phyloP scores from a whole-genome alignment of 2,797 vertebrate species.

The Ctenopoma multispine region DNA sequence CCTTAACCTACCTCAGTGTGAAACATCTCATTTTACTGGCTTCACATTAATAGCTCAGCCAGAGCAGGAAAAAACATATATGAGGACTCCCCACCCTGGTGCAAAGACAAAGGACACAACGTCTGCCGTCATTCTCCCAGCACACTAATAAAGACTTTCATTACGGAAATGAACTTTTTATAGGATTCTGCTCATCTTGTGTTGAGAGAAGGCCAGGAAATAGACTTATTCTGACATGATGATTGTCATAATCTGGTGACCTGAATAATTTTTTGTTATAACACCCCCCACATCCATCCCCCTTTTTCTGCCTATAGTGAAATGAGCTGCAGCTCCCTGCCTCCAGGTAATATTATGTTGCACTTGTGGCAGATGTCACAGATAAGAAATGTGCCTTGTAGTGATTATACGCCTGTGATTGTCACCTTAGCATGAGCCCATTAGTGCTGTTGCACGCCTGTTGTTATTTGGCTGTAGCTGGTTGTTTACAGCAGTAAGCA shows the following conservation, averaged over 20 bases:
- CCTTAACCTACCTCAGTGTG: conserved; percentile 9
- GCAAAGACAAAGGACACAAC: conserved; percentile 38
- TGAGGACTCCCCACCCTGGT: conserved; percentile 25
- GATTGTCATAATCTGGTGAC: conserved; percentile 20
- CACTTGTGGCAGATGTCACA: conserved; percentile 31
- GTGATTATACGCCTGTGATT: conserved; percentile 11
- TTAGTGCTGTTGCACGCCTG: conserved; percentile 32
- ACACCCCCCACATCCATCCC: background rate
- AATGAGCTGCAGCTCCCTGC: background rate
- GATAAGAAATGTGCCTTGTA: conserved; percentile 26
- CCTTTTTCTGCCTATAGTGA: background rate
- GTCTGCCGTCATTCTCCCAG: conserved; percentile 35
- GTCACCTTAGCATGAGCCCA: conserved; percentile 32
- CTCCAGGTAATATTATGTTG: conserved; percentile 22
- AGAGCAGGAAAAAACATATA: conserved; percentile 13
- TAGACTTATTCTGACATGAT: conserved; percentile 18
- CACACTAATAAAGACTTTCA: conserved; percentile 28
- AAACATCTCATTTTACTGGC: conserved; percentile 24
- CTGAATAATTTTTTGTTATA: background rate
- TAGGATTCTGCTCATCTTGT: conserved; percentile 22
- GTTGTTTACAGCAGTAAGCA: conserved; percentile 35
- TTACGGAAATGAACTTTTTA: conserved; percentile 30
- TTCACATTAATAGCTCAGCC: conserved; percentile 23
- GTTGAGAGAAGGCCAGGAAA: conserved; percentile 14
- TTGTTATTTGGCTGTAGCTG: conserved; percentile 31